Evolutionary conservation across 1,140 invertebrate species (phyloP).

Genomic region (Aricia agestis): DNA sequence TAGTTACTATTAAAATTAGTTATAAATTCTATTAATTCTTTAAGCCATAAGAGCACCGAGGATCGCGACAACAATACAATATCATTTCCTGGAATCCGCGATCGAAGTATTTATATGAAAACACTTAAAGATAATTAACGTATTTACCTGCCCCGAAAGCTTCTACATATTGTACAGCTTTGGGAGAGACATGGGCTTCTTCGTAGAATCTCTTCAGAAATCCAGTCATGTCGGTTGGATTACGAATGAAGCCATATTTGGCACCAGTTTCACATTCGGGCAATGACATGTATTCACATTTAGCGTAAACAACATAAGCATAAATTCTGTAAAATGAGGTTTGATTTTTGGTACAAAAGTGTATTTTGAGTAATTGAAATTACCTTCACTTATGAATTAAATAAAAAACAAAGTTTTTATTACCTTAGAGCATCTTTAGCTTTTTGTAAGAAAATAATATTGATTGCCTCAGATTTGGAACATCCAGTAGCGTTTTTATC

Average conservation of each 20-base stretch:
- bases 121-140: too few species aligned
- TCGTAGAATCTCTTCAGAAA: conserved; percentile 80
- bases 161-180: conserved; percentile 83
- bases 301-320: conserved; percentile 81
- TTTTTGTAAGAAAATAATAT: conserved; percentile 87
- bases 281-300: conserved; percentile 70
- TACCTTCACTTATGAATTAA: too few species aligned
- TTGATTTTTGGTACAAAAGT: neutral
- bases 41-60: too few species aligned
- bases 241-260: conserved; percentile 73
- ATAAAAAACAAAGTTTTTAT: neutral
- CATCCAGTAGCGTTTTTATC: conserved; percentile 85
- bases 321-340: conserved; percentile 75
- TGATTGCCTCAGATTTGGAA: conserved; percentile 84
- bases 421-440: conserved; percentile 80
- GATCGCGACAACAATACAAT: too few species aligned
- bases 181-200: conserved; percentile 79
- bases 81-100: too few species aligned
- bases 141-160: conserved; percentile 81
- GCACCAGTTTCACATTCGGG: conserved; percentile 27
- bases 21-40: too few species aligned
- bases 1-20: too few species aligned
- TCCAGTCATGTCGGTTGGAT: conserved; percentile 67
- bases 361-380: too few species aligned
- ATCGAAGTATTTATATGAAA: too few species aligned